Evolutionary conservation across 37 sponge, comb jelly and placozoan species (phyloP), one percentile per base, ranked within the genome.

Genomic region (Dysidea cf. avara): DNA sequence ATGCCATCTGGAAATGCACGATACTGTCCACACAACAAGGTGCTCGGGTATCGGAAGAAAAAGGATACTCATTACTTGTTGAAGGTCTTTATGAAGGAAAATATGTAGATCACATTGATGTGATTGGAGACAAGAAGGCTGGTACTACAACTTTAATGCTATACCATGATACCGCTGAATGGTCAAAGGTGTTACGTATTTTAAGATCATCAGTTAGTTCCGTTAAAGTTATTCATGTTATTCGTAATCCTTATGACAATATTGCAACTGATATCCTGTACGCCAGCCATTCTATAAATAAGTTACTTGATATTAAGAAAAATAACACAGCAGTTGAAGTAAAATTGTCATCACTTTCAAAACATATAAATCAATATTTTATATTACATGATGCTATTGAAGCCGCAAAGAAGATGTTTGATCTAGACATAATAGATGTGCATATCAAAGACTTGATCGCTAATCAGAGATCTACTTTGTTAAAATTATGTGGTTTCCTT

Each of bases 211-310:
- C 68, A n/a, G 50, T 32, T 26, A n/a, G 28, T 35, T 32, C 58
- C 5, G 3, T 68, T 1, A 18, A 49, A 5, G 59, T 31, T 3
- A 68, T 79, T 26, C 80, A 79, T 50, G 80, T 79, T 20, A 61
- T 79, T 22, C 56, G 80, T 26, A 79, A 79, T 35, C 80, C 80
- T 46, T 79, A 59, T 56, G 80, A 79, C 36, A 69, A 68, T 37
- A 79, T 79, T n/a, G 53, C 80, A 34, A 79, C 80, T 7, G 14
- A 51, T 17, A n/a, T 58, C 18, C 54, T 9, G 20, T 3, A 18
- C 12, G 25, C 24, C 12, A 16, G 29, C 30, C 7, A 28, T 40
- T 20, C 18, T 74, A 43, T 12, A 43, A 5, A 43, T 12, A 43
- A 5, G 5, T 43, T 43, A 12, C 7, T 9, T 12, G 9, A 9